Evolutionary conservation across 2,888 invertebrate genomes (phyloP).

Genomic region (Pinctada fucata): DNA sequence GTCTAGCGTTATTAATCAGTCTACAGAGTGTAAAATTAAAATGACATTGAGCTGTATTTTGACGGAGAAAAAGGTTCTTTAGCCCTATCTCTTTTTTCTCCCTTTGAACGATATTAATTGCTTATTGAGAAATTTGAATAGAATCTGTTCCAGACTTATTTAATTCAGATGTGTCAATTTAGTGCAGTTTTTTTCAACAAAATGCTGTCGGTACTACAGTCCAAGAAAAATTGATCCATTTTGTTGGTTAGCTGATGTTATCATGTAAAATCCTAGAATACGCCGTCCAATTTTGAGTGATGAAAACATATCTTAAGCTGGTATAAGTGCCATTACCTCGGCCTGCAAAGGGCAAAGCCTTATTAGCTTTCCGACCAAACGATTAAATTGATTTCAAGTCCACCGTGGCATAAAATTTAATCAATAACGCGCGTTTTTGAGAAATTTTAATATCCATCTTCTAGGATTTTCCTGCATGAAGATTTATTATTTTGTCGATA

Average conservation of each 20-base stretch:
- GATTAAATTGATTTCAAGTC: conserved; percentile 30
- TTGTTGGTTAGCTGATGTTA: background rate
- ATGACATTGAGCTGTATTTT: background rate
- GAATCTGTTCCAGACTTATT: too few relatives aligned
- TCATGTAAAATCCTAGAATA: background rate
- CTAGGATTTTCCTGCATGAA: conserved; percentile 14
- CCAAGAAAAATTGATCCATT: too few relatives aligned
- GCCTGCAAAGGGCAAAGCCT: conserved; percentile 21
- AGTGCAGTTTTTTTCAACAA: too few relatives aligned
- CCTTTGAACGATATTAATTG: too few relatives aligned
- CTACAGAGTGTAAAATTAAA: background rate
- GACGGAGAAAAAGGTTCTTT: too few relatives aligned
- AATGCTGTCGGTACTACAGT: too few relatives aligned
- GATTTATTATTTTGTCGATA: conserved; percentile 41
- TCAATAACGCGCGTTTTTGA: conserved; percentile 30
- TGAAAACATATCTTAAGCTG: background rate
- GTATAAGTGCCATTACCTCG: conserved; percentile 3
- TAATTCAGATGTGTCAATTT: too few relatives aligned
- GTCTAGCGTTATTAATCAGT: background rate
- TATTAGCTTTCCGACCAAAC: conserved; percentile 21
- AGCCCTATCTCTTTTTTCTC: too few relatives aligned
- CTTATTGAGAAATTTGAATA: too few relatives aligned
- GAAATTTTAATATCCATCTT: conserved; percentile 23
- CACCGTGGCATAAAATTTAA: conserved; percentile 29
- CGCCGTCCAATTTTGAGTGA: background rate